Evolutionary conservation across 2,888 invertebrate species (phyloP).

Genomic region (Piscicola geometra): DNA sequence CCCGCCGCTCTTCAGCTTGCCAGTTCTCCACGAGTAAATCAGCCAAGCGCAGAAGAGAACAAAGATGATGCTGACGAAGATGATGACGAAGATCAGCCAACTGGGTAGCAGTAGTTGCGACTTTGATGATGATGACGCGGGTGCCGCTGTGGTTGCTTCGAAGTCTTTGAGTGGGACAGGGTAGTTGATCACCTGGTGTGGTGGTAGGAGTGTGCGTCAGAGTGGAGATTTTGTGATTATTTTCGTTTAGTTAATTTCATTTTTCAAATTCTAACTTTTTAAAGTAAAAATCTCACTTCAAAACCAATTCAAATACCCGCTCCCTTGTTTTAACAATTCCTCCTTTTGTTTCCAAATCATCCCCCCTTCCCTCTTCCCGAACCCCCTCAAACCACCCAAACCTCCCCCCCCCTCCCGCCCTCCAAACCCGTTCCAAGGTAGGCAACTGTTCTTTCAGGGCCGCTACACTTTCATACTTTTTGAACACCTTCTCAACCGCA

Average conservation of each 20-base stretch:
- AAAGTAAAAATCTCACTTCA: no score
- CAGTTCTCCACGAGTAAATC: constrained; percentile 33
- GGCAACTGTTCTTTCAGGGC: not conserved
- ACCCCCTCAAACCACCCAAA: no score
- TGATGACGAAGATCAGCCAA: constrained; percentile 38
- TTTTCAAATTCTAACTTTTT: no score
- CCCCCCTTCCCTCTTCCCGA: no score
- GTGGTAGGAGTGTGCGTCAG: not conserved
- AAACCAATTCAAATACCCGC: no score
- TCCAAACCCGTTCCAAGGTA: not conserved
- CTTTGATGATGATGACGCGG: constrained; percentile 12
- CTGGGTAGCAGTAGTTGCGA: constrained; percentile 32
- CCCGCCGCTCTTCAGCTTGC: constrained; percentile 20
- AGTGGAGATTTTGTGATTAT: not conserved
- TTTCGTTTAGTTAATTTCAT: no score
- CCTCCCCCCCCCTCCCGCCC: no score
- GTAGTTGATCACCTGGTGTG: constrained; percentile 13
- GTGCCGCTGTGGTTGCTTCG: not conserved
- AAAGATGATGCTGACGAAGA: constrained; percentile 31
- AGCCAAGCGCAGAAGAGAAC: constrained; percentile 37
- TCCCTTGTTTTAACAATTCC: no score
- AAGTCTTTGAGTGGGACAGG: not conserved
- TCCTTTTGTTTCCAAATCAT: no score
- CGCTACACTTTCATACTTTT: not conserved
- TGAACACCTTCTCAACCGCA: not conserved